phyloP scores from a whole-genome alignment of 2,797 vertebrate genomes.

The Anguilla marmorata region DNA sequence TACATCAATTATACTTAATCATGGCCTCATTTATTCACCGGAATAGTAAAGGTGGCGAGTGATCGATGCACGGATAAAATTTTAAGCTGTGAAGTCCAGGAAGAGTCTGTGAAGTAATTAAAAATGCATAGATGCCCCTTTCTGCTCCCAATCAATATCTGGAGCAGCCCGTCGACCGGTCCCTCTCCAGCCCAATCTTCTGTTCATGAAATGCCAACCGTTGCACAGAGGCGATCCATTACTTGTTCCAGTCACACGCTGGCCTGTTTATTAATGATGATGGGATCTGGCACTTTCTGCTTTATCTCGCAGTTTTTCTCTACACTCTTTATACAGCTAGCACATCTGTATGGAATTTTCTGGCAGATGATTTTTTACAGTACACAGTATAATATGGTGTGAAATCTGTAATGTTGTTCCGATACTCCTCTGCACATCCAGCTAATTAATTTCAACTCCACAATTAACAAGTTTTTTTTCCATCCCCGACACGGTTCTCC shows the following conservation, averaged over 20 bases:
- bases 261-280: background rate
- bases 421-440: background rate
- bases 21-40: slow-evolving; percentile 30
- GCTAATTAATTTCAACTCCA: background rate
- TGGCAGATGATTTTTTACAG: background rate
- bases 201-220: background rate
- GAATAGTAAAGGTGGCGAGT: slow-evolving; percentile 6
- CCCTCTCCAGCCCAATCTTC: background rate
- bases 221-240: background rate
- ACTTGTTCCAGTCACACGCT: background rate
- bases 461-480: background rate
- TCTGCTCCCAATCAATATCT: background rate
- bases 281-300: background rate
- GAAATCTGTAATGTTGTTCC: background rate
- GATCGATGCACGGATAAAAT: background rate
- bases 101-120: background rate
- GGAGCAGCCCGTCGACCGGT: background rate
- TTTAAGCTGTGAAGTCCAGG: background rate
- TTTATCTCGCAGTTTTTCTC: background rate
- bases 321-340: background rate
- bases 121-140: background rate
- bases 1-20: slow-evolving; percentile 47
- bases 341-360: background rate
- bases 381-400: background rate
- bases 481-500: background rate